phyloP scores from a whole-genome alignment of 2,888 invertebrate species.

The Boloria euphrosyne region DNA sequence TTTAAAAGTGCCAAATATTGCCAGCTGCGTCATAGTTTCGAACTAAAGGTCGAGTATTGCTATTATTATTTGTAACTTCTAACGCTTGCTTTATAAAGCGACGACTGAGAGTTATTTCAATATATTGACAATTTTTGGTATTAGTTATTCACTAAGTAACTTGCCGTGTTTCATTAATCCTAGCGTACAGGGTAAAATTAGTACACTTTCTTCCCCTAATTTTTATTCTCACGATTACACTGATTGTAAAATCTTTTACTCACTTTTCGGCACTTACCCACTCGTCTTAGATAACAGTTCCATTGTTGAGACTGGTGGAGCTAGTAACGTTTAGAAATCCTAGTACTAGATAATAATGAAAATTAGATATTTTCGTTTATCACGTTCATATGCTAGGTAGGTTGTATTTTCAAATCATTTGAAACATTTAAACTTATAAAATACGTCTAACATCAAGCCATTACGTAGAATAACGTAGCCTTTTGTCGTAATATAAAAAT shows the following conservation, averaged over 20 bases:
- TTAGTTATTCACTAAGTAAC: constrained; percentile 33
- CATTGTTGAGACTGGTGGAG: constrained; percentile 74
- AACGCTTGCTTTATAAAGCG: constrained; percentile 70
- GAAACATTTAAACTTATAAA: constrained; percentile 48
- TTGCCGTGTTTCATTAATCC: constrained; percentile 69
- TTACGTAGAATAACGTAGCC: constrained; percentile 77
- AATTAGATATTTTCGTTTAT: constrained; percentile 46
- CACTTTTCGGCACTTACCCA: constrained; percentile 75
- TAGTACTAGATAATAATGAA: constrained; percentile 64
- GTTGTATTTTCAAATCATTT: constrained; percentile 53
- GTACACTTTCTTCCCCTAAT: constrained; percentile 73
- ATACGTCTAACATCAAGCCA: constrained; percentile 64
- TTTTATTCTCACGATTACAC: constrained; percentile 76
- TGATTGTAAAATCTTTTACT: constrained; percentile 70
- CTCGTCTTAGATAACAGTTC: constrained; percentile 67
- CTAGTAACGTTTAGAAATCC: constrained; percentile 67
- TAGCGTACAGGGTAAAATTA: constrained; percentile 82
- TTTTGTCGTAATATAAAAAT: constrained; percentile 65
- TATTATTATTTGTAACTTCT: constrained; percentile 56
- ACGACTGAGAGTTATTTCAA: constrained; percentile 66
- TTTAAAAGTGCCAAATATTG: constrained; percentile 74
- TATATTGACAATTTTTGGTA: constrained; percentile 30
- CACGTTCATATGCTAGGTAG: constrained; percentile 53
- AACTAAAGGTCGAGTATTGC: constrained; percentile 50
- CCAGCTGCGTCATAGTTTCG: constrained; percentile 52